phyloP scores from a whole-genome alignment of 2,113 vertebrate genomes.

The Takifugu bimaculatus region DNA sequence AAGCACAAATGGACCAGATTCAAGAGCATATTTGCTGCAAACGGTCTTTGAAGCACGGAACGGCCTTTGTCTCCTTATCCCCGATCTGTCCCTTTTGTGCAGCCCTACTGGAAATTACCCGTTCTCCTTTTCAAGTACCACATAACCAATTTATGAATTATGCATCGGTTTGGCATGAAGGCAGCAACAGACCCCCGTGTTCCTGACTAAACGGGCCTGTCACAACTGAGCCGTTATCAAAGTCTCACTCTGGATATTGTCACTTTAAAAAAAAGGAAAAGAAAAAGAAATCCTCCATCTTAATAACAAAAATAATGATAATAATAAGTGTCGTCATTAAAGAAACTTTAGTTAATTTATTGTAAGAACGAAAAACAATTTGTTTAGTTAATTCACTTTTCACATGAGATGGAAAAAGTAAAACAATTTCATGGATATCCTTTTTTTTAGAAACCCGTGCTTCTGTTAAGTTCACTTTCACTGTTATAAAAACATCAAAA shows the following conservation, averaged over 20 bases:
- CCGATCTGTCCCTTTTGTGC: conserved; percentile 47
- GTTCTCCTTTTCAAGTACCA: conserved; percentile 52
- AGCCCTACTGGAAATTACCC: conserved; percentile 49
- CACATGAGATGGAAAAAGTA: conserved; percentile 73
- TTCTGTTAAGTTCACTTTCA: conserved; percentile 79
- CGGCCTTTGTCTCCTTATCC: conserved; percentile 18
- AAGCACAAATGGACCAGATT: conserved; percentile 3
- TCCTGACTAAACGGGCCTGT: conserved; percentile 68
- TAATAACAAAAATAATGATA: conserved; percentile 30
- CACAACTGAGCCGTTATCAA: conserved; percentile 66
- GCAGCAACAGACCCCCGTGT: conserved; percentile 55
- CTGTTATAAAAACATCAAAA: conserved; percentile 83
- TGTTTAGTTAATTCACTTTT: conserved; percentile 74
- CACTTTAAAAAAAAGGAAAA: conserved; percentile 26
- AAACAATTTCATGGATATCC: conserved; percentile 65
- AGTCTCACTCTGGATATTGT: conserved; percentile 58
- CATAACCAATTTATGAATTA: conserved; percentile 67
- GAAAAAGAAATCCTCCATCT: conserved; percentile 27
- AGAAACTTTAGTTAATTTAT: conserved; percentile 78
- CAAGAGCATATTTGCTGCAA: conserved; percentile 11
- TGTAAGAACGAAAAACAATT: conserved; percentile 74
- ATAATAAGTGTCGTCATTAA: conserved; percentile 48
- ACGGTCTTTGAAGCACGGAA: conserved; percentile 26
- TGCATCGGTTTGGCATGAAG: conserved; percentile 58
- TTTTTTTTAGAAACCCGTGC: conserved; percentile 63